phyloP scores from a whole-genome alignment of 2,113 vertebrate genomes.

The Agelaius tricolor region DNA sequence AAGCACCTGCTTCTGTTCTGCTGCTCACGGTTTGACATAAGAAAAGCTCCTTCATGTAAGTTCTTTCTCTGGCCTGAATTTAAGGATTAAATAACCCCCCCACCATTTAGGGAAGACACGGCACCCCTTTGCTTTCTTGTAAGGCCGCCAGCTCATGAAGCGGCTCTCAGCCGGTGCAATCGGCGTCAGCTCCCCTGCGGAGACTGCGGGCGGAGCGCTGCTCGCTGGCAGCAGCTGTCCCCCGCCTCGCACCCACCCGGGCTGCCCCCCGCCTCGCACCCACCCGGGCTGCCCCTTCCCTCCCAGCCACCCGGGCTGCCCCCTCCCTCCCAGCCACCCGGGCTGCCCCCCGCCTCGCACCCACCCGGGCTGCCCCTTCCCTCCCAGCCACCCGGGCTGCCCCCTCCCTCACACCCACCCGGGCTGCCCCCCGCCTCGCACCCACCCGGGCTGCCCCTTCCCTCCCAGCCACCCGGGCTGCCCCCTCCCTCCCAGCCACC shows the following conservation, averaged over 20 bases:
- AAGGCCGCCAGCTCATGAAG: not conserved
- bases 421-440: no score
- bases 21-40: not conserved
- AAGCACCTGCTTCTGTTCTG: not conserved
- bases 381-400: no score
- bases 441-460: no score
- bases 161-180: not conserved
- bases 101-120: not conserved
- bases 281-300: no score
- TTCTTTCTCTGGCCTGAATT: not conserved
- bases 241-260: rapidly evolving
- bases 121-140: not conserved
- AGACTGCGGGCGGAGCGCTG: rapidly evolving
- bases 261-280: no score
- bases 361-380: no score
- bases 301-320: no score
- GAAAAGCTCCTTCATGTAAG: not conserved
- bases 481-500: rapidly evolving
- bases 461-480: no score
- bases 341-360: no score
- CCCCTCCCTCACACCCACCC: rapidly evolving
- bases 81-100: not conserved
- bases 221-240: not conserved
- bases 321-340: no score
- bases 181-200: rapidly evolving